These are phyloP conservation scores for Drosophila eohydei DNA, from an alignment of 2,888 invertebrate species.

Conservation along the genomic window DNA sequence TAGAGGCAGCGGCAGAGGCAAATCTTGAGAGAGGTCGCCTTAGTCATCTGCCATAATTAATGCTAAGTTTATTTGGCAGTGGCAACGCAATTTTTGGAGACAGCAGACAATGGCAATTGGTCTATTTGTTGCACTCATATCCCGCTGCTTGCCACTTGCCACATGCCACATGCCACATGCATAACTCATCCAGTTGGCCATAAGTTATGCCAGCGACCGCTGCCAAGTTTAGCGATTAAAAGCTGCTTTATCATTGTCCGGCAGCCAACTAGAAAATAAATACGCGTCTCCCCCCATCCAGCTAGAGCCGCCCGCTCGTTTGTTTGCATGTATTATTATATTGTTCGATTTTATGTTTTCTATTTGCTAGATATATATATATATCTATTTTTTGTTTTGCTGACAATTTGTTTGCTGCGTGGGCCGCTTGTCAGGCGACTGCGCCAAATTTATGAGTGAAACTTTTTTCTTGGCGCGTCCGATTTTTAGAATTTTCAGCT, in stretches of 20 bases:
- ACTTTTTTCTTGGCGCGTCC: constrained; percentile 59
- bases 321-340: constrained; percentile 57
- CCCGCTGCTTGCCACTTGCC: constrained; percentile 18
- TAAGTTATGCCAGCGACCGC: constrained; percentile 65
- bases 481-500: constrained; percentile 44
- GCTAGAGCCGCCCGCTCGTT: constrained; percentile 16
- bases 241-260: constrained; percentile 83
- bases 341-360: constrained; percentile 11
- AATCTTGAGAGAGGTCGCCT: background rate
- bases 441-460: constrained; percentile 74
- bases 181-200: constrained; percentile 69
- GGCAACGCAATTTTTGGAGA: constrained; percentile 45
- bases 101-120: constrained; percentile 39
- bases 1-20: no score
- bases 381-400: constrained; percentile 21
- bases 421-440: constrained; percentile 63
- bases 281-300: constrained; percentile 9
- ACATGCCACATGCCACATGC: constrained; percentile 17
- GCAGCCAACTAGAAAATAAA: constrained; percentile 53
- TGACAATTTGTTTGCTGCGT: constrained; percentile 58
- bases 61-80: constrained; percentile 36
- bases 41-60: constrained; percentile 60
- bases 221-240: constrained; percentile 85
- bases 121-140: constrained; percentile 17
- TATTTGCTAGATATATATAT: constrained; percentile 19